These are phyloP conservation scores for Arctocebus calabarensis DNA, from an alignment of 2,797 vertebrate genomes.

Conservation along the genomic window DNA sequence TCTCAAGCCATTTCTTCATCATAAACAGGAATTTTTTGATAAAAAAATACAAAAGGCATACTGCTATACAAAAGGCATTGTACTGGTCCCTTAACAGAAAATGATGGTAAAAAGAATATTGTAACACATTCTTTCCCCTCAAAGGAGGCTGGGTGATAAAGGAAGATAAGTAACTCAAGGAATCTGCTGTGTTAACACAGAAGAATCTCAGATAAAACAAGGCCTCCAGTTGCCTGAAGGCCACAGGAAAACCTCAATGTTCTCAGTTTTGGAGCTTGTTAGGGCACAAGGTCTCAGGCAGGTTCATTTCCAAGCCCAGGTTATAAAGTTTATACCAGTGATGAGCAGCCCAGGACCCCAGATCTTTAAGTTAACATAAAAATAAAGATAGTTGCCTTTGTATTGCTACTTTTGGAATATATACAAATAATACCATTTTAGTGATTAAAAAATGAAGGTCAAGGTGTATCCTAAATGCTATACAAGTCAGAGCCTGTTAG, in stretches of 20 bases:
- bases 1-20: slow-evolving; percentile 70
- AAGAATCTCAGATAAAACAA: background rate
- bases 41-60: no score
- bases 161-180: background rate
- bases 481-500: no score
- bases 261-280: background rate
- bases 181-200: background rate
- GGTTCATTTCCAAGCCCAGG: background rate
- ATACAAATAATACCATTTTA: background rate
- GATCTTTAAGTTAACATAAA: slow-evolving; percentile 4
- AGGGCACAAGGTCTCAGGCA: background rate
- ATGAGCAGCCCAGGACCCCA: background rate
- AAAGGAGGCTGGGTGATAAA: background rate
- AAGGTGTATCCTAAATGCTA: no score
- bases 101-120: slow-evolving; percentile 9
- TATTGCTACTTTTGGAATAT: slow-evolving; percentile 45
- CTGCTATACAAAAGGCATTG: background rate
- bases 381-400: background rate
- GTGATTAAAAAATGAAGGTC: slow-evolving; percentile 14
- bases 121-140: background rate
- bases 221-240: background rate
- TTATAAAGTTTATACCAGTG: background rate
- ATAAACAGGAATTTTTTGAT: slow-evolving; percentile 73
- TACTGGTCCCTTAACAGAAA: background rate
- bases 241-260: background rate